Conservation (phyloP, 2,113 vertebrate species). For the Bufo bufo region DNA sequence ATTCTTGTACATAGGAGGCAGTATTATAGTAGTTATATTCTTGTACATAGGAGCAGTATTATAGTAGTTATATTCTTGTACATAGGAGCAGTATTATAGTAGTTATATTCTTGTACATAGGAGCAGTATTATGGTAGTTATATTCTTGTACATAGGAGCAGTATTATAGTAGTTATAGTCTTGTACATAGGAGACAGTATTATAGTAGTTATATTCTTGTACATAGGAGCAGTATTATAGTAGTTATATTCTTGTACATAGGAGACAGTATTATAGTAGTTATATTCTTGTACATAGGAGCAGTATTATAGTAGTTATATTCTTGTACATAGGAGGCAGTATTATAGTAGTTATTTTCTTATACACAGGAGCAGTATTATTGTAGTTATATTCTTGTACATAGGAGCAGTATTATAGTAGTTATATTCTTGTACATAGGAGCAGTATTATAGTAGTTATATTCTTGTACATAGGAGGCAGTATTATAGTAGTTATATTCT, state of each 20-base stretch:
- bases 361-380: neutral
- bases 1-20: neutral
- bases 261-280: neutral
- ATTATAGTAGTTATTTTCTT: neutral
- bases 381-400: neutral
- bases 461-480: neutral
- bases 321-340: neutral
- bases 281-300: neutral
- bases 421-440: neutral
- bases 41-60: neutral
- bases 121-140: neutral
- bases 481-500: no score
- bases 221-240: conserved; percentile 1
- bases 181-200: neutral
- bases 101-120: conserved; percentile 15
- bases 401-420: neutral
- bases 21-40: neutral
- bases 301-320: conserved; percentile 7
- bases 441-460: conserved; percentile 12
- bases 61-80: conserved; percentile 6
- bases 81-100: neutral
- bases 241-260: neutral
- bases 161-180: neutral
- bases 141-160: neutral
- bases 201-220: conserved; percentile 12